These are phyloP conservation scores for Scaptomyza caliginosa DNA, from an alignment of 2,888 invertebrate species.

Conservation along the genomic window DNA sequence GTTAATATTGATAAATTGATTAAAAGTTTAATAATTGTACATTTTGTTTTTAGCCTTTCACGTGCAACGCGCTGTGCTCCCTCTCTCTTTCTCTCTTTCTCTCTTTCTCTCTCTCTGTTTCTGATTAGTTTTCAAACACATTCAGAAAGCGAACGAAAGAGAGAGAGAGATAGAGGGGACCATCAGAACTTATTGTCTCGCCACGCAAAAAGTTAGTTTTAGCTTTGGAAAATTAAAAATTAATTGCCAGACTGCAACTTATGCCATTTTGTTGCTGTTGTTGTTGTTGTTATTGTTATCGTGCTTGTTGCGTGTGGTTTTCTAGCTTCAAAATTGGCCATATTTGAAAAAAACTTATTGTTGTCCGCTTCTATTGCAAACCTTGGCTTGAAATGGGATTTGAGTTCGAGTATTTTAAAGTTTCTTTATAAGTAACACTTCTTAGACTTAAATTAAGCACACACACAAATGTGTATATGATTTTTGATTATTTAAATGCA, in stretches of 20 bases:
- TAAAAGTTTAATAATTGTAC: conserved; percentile 77
- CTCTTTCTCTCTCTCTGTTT: conserved; percentile 12
- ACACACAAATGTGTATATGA: too few species aligned
- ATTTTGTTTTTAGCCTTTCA: conserved; percentile 50
- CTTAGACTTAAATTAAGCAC: not conserved
- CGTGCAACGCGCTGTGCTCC: conserved; percentile 26
- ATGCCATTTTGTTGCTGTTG: conserved; percentile 24
- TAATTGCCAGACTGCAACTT: conserved; percentile 55
- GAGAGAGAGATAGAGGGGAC: not conserved
- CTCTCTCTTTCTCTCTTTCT: too few species aligned
- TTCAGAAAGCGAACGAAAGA: not conserved
- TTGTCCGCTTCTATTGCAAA: not conserved
- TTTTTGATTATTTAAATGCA: not conserved
- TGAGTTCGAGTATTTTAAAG: not conserved
- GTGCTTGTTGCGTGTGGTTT: conserved; percentile 25
- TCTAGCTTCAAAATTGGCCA: conserved; percentile 7
- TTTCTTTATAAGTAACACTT: too few species aligned
- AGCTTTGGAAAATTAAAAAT: conserved; percentile 55
- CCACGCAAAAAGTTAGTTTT: conserved; percentile 44
- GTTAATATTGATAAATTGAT: conserved; percentile 80
- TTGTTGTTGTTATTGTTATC: conserved; percentile 8
- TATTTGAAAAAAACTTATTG: conserved; percentile 10
- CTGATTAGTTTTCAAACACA: conserved; percentile 49
- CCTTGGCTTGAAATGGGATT: not conserved
- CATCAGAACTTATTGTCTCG: conserved; percentile 47